A percentile compares a stretch with the other conserved stretches of the same genome.
phyloP scores from a whole-genome alignment of 2,888 invertebrate genomes.

The Orthonevra nobilis region DNA sequence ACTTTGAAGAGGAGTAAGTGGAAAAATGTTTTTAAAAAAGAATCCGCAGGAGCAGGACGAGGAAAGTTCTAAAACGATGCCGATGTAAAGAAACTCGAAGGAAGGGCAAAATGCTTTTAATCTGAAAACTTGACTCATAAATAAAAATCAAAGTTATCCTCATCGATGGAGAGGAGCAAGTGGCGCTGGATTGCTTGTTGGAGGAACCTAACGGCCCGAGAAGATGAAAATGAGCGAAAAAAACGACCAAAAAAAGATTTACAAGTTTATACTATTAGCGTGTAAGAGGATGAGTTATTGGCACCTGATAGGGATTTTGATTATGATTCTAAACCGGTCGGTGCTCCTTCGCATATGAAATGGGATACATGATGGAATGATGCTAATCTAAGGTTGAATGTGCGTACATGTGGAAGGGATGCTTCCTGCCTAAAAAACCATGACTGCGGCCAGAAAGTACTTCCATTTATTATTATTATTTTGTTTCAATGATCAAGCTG shows the following conservation, averaged over 20 bases:
- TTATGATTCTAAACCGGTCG: neutral
- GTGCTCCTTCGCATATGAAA: neutral
- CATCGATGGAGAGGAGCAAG: conserved; percentile 42
- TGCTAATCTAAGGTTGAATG: neutral
- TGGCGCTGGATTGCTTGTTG: conserved; percentile 11
- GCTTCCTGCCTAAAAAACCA: neutral
- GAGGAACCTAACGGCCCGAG: conserved; percentile 45
- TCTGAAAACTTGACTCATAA: conserved; percentile 70
- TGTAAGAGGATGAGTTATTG: conserved; percentile 60
- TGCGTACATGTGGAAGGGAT: neutral
- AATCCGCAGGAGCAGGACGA: conserved; percentile 12
- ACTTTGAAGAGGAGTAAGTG: conserved; percentile 13
- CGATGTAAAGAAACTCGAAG: neutral
- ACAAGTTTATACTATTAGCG: conserved; percentile 62
- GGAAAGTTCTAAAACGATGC: conserved; percentile 30
- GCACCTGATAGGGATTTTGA: conserved; percentile 45
- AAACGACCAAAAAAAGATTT: conserved; percentile 62
- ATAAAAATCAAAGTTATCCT: conserved; percentile 67
- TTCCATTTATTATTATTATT: conserved; percentile 52
- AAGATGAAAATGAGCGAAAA: conserved; percentile 63
- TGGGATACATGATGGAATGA: conserved; percentile 28
- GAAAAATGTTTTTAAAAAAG: conserved; percentile 6
- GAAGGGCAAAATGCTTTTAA: conserved; percentile 59
- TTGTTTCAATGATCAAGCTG: conserved; percentile 37
- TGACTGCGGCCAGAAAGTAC: conserved; percentile 4